phyloP scores from a whole-genome alignment of 2,113 vertebrate genomes.

The Hylia prasina region DNA sequence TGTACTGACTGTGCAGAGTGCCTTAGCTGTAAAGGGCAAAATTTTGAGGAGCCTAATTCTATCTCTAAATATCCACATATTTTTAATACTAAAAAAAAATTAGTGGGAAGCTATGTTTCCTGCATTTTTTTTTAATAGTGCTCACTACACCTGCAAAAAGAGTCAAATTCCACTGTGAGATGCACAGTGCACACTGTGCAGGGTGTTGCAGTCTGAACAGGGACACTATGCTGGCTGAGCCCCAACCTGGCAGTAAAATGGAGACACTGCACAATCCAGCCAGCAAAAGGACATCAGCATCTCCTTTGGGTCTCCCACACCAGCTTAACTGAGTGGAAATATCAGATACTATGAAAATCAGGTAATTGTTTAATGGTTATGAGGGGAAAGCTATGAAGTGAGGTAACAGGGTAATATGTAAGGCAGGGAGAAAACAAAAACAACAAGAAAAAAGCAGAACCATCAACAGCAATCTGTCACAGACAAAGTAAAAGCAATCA shows the following conservation, averaged over 20 bases:
- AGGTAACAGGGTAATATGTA: not conserved
- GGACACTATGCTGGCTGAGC: not conserved
- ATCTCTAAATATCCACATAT: not conserved
- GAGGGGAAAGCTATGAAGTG: not conserved
- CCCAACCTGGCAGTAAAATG: not conserved
- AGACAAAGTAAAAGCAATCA: not conserved
- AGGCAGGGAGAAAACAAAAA: not conserved
- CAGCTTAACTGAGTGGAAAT: not conserved
- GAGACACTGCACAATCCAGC: not conserved
- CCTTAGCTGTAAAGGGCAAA: not conserved
- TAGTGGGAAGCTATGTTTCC: accelerated
- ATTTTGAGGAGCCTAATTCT: not conserved
- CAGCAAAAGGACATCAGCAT: not conserved
- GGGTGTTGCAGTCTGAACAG: not conserved
- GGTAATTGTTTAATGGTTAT: not conserved
- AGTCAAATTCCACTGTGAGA: not conserved
- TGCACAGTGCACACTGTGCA: no score
- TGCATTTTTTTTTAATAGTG: not conserved
- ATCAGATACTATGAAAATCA: not conserved
- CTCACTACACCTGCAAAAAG: not conserved
- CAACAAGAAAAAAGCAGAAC: not conserved
- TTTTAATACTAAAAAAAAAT: not conserved
- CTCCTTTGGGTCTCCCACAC: not conserved
- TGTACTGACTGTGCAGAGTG: not conserved
- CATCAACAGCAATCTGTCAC: not conserved